phyloP scores from a whole-genome alignment of 2,113 vertebrate genomes.

The Cyphotilapia sp. region DNA sequence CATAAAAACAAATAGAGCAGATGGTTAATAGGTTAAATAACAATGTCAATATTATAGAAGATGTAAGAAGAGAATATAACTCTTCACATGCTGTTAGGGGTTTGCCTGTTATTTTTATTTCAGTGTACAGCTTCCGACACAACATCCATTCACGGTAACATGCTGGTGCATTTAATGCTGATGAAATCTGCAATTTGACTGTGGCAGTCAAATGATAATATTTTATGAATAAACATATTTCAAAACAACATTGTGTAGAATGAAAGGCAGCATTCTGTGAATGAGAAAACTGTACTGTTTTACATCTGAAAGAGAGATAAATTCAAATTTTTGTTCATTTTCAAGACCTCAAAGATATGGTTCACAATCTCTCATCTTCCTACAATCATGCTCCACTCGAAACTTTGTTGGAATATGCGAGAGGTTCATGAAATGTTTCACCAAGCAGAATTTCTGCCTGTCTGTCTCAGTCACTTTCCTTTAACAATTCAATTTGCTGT shows the following conservation, averaged over 20 bases:
- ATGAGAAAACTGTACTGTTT: not conserved
- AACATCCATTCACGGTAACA: not conserved
- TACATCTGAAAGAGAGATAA: not conserved
- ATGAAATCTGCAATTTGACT: not conserved
- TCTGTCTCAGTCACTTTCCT: constrained; percentile 9
- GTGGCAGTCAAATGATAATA: not conserved
- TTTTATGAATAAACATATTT: not conserved
- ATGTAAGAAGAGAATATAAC: not conserved
- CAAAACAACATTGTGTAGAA: not conserved
- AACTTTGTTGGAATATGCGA: not conserved
- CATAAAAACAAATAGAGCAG: not conserved
- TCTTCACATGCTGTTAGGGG: not conserved
- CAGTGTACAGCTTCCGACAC: not conserved
- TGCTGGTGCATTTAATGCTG: not conserved
- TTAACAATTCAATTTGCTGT: constrained; percentile 12
- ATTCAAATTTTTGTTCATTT: not conserved
- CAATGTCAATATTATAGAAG: not conserved
- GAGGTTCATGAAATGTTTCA: not conserved
- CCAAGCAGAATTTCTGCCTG: not conserved
- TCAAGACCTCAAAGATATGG: not conserved
- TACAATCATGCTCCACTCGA: not conserved
- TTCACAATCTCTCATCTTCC: not conserved
- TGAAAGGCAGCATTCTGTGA: not conserved
- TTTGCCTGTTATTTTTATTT: not conserved
- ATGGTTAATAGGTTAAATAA: not conserved